Conservation (phyloP, 2,888 invertebrate species). For the Lordiphosa fenestrarum region DNA sequence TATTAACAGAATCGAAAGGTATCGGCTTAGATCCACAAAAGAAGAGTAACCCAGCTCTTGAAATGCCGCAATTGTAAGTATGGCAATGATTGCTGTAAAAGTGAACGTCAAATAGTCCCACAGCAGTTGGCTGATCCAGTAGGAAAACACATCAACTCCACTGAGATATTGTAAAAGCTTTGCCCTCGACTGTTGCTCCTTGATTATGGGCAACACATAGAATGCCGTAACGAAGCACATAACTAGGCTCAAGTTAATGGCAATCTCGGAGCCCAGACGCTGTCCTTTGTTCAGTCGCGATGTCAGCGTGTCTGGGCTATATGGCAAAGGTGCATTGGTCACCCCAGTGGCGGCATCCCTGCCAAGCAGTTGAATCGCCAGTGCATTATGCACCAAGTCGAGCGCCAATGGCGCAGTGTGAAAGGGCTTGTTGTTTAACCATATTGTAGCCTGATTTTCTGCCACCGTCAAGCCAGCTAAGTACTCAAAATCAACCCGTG, state of each 20-base stretch:
- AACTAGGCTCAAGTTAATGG: slow-evolving; percentile 86
- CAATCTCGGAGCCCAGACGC: slow-evolving; percentile 82
- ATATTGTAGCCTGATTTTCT: slow-evolving; percentile 81
- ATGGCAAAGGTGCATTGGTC: slow-evolving; percentile 86
- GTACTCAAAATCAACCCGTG: slow-evolving; percentile 78
- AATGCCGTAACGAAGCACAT: slow-evolving; percentile 85
- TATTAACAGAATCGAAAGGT: slow-evolving; percentile 80
- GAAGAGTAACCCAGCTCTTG: slow-evolving; percentile 82
- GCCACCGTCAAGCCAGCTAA: slow-evolving; percentile 82
- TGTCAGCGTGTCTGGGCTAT: slow-evolving; percentile 82
- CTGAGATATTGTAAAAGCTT: slow-evolving; percentile 88
- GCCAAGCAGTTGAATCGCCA: slow-evolving; percentile 79
- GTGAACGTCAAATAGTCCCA: slow-evolving; percentile 83
- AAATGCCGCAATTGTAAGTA: slow-evolving; percentile 84
- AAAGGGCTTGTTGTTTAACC: slow-evolving; percentile 89
- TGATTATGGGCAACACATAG: slow-evolving; percentile 82
- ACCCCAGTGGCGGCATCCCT: slow-evolving; percentile 73
- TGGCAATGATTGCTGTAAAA: slow-evolving; percentile 83
- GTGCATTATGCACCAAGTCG: slow-evolving; percentile 83
- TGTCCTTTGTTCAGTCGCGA: slow-evolving; percentile 31
- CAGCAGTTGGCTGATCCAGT: slow-evolving; percentile 86
- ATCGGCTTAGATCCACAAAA: slow-evolving; percentile 39
- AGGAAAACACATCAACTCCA: slow-evolving; percentile 84
- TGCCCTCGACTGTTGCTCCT: slow-evolving; percentile 86
- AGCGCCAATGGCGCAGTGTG: slow-evolving; percentile 86